These are phyloP conservation scores for Drosophila pandora DNA, from an alignment of 1,140 invertebrate genomes.

Conservation along the genomic window DNA sequence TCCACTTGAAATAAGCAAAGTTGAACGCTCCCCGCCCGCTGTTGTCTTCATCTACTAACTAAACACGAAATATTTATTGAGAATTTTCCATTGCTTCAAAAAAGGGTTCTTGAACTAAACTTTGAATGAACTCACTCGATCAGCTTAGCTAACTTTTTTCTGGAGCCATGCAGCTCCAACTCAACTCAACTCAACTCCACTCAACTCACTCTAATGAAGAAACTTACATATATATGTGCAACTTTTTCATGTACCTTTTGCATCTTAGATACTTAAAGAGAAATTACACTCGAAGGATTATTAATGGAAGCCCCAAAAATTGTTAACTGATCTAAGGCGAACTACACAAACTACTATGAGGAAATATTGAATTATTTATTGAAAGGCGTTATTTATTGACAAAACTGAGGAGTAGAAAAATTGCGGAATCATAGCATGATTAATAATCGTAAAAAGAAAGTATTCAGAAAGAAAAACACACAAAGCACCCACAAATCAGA, in stretches of 20 bases:
- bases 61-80: conserved; percentile 8
- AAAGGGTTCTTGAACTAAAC: conserved; percentile 22
- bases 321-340: conserved; percentile 69
- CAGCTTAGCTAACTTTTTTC: conserved; percentile 44
- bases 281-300: conserved; percentile 30
- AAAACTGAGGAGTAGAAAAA: conserved; percentile 24
- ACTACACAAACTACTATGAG: conserved; percentile 48
- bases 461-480: conserved; percentile 55
- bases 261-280: conserved; percentile 74
- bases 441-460: conserved; percentile 49
- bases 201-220: conserved; percentile 38
- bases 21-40: conserved; percentile 20
- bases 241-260: conserved; percentile 80
- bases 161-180: conserved; percentile 22
- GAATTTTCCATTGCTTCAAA: conserved; percentile 30
- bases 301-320: conserved; percentile 43
- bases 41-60: conserved; percentile 28
- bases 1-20: conserved; percentile 54
- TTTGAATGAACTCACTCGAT: conserved; percentile 39
- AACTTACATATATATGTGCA: conserved; percentile 58
- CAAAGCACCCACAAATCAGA: conserved; percentile 35
- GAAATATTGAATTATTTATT: conserved; percentile 59
- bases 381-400: conserved; percentile 16
- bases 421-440: conserved; percentile 30
- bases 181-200: conserved; percentile 8